Evolutionary conservation across 2,113 vertebrate species (phyloP).

Genomic region (Pavo muticus): DNA sequence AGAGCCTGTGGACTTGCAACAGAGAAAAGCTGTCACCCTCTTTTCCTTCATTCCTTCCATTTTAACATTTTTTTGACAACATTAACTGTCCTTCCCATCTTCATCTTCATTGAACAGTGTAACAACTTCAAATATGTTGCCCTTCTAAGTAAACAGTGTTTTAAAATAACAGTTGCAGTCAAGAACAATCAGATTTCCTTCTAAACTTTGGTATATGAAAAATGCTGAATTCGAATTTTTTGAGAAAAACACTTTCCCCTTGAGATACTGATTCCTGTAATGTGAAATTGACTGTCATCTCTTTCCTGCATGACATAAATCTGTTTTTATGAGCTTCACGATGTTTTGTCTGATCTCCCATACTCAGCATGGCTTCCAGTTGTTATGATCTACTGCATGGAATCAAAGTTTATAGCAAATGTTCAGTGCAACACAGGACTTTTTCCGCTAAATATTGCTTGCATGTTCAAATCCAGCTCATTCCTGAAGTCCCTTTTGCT

Average conservation of each 20-base stretch:
- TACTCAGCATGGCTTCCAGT: neutral
- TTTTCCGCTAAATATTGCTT: neutral
- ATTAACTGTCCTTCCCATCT: neutral
- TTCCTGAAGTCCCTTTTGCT: neutral
- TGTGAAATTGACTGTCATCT: neutral
- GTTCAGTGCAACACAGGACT: neutral
- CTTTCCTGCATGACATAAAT: neutral
- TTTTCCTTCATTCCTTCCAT: neutral
- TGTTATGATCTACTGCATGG: neutral
- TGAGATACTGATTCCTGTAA: neutral
- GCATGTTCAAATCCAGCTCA: neutral
- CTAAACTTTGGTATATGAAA: neutral
- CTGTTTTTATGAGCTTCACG: neutral
- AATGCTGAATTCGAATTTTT: neutral
- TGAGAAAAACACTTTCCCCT: neutral
- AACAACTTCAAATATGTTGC: neutral
- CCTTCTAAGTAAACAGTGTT: neutral
- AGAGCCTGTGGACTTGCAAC: neutral
- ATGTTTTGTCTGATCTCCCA: neutral
- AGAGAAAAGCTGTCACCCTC: neutral
- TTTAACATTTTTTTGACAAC: neutral
- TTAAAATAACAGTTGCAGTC: neutral
- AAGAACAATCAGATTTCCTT: neutral
- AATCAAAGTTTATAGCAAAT: neutral
- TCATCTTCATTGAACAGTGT: neutral